Conservation (phyloP, 2,888 invertebrate genomes). For the Lasioglossum figueresi region DNA sequence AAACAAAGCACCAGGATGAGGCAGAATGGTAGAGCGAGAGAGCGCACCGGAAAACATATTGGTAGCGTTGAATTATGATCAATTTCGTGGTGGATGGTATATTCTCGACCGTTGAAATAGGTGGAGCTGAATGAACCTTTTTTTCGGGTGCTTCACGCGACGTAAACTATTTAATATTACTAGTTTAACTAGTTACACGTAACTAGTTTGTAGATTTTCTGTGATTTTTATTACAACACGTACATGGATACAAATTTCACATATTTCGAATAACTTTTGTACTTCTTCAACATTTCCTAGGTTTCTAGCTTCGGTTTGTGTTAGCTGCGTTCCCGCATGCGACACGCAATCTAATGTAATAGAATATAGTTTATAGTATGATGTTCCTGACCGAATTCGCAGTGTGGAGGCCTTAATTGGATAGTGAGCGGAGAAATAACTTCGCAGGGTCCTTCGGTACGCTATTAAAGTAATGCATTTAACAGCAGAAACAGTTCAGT, state of each 20-base stretch:
- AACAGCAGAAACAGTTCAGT: not conserved
- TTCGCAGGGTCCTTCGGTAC: not conserved
- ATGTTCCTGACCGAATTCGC: conserved; percentile 2
- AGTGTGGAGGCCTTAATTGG: not conserved
- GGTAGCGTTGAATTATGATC: conserved; percentile 30
- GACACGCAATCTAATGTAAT: not conserved
- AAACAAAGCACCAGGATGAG: conserved; percentile 54
- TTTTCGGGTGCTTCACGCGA: not conserved
- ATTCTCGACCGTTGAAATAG: conserved; percentile 8
- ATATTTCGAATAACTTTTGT: not conserved
- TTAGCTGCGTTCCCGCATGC: not conserved
- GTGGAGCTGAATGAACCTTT: not conserved
- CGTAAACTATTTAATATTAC: not conserved
- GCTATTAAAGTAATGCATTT: conserved; percentile 5
- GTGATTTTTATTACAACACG: too few species aligned
- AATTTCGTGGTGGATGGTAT: not conserved
- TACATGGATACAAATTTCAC: too few species aligned
- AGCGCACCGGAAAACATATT: conserved; percentile 52
- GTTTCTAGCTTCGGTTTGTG: not conserved
- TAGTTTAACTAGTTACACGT: not conserved
- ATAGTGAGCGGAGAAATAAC: not conserved
- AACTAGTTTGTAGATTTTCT: too few species aligned
- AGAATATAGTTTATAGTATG: conserved; percentile 1
- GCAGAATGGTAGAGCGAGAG: conserved; percentile 1
- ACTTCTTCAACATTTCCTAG: not conserved